Conservation (phyloP, 2,113 vertebrate genomes). For the Pygoscelis adeliae region DNA sequence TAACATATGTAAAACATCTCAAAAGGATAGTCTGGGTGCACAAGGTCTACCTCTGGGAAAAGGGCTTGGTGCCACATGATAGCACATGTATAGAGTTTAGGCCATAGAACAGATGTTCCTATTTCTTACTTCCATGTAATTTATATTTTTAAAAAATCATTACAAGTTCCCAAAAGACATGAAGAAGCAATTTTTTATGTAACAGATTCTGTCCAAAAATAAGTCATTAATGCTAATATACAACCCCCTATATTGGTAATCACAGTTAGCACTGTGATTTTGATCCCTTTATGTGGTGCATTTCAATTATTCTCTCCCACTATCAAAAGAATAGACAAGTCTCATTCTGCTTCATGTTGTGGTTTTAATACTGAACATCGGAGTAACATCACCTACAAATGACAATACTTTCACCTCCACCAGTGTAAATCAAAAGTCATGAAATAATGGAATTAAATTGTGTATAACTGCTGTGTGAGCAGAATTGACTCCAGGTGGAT, state of each 20-base stretch:
- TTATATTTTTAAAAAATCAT: not conserved
- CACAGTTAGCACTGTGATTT: not conserved
- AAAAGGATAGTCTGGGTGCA: slow-evolving; percentile 5
- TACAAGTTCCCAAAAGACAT: not conserved
- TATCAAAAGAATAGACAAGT: not conserved
- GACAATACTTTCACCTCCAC: not conserved
- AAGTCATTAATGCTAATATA: not conserved
- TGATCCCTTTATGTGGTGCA: not conserved
- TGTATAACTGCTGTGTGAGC: not conserved
- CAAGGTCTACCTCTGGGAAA: slow-evolving; percentile 17
- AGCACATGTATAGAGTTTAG: not conserved
- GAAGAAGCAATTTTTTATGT: not conserved
- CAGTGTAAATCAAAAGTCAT: not conserved
- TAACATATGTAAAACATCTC: slow-evolving; percentile 46
- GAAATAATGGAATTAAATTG: not conserved
- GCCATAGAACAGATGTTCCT: not conserved
- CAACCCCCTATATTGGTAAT: not conserved
- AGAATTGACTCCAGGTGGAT: not conserved
- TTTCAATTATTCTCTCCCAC: not conserved
- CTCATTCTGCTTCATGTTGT: not conserved
- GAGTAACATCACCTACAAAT: not conserved
- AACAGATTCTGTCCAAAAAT: not conserved
- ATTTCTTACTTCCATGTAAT: not conserved
- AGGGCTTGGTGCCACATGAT: slow-evolving; percentile 16
- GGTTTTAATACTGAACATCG: not conserved